A percentile compares a stretch with the other conserved stretches of the same genome.
Conservation (phyloP, 2,888 invertebrate genomes). For the Phoronis australis region DNA sequence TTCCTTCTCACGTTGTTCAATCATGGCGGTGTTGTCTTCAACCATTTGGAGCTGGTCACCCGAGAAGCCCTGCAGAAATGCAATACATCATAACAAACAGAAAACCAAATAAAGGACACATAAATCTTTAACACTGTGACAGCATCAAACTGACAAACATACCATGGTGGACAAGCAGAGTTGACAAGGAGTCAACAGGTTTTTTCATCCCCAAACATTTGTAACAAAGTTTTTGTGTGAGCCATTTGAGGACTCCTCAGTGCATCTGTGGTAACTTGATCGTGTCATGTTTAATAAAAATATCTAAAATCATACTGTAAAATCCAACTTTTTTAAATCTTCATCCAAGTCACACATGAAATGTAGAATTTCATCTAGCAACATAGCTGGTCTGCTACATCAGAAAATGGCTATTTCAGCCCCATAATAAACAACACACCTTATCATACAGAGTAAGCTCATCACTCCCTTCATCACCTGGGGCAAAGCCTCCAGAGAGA, state of each 20-base stretch:
- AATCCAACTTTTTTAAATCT: too few relatives aligned
- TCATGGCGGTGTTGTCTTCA: constrained; percentile 57
- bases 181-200: neutral
- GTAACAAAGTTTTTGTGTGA: neutral
- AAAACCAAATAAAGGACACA: neutral
- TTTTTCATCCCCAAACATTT: neutral
- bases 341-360: too few relatives aligned
- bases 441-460: constrained; percentile 37
- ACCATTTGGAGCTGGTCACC: constrained; percentile 73
- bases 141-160: neutral
- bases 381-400: too few relatives aligned
- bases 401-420: too few relatives aligned
- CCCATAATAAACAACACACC: too few relatives aligned
- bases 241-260: neutral
- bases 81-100: constrained; percentile 2
- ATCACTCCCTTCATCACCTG: constrained; percentile 28
- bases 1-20: constrained; percentile 61
- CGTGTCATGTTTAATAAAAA: too few relatives aligned
- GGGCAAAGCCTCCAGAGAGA: constrained; percentile 24
- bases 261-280: too few relatives aligned
- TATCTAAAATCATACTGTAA: too few relatives aligned
- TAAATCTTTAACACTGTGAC: too few relatives aligned
- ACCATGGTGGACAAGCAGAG: neutral
- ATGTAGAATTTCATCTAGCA: too few relatives aligned
- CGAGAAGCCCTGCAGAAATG: constrained; percentile 51